These are phyloP conservation scores for Beroe forskalii DNA, from an alignment of 37 sponge, comb jelly and placozoan species.

Conservation along the genomic window DNA sequence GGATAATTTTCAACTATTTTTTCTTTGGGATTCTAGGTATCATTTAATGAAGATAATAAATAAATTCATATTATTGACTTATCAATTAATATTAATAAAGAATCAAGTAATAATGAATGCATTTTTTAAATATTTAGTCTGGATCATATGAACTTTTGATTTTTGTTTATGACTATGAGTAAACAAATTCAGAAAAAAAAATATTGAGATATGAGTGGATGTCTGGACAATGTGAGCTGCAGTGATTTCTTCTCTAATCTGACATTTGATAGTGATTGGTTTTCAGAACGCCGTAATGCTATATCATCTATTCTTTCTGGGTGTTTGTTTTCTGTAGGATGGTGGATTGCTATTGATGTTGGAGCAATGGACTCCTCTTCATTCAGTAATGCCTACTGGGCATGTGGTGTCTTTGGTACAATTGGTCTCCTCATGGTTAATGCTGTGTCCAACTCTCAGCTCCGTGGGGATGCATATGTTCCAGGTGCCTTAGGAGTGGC, in stretches of 20 bases:
- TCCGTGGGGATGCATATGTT: constrained; percentile 78
- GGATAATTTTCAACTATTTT: no score
- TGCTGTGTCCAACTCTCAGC: constrained; percentile 81
- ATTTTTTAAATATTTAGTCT: no score
- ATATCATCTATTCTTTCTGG: constrained; percentile 55
- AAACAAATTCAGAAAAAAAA: no score
- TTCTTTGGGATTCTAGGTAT: no score
- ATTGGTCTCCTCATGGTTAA: constrained; percentile 84
- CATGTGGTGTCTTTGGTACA: constrained; percentile 80
- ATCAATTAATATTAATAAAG: no score
- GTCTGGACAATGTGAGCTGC: constrained; percentile 41
- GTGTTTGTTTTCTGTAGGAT: constrained; percentile 77
- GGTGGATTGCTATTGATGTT: constrained; percentile 89
- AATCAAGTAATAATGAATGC: no score
- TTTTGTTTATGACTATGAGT: no score
- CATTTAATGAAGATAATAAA: no score
- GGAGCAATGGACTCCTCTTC: constrained; percentile 69
- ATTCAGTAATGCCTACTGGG: constrained; percentile 73
- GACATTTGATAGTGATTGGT: constrained; percentile 27
- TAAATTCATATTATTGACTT: no score
- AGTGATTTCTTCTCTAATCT: not conserved
- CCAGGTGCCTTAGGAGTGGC: constrained; percentile 77
- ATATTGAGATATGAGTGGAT: constrained; percentile 46
- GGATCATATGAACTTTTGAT: no score
- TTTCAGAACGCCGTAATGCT: constrained; percentile 34